phyloP scores from a whole-genome alignment of 1,140 invertebrate genomes.

The Leucophenga varia region DNA sequence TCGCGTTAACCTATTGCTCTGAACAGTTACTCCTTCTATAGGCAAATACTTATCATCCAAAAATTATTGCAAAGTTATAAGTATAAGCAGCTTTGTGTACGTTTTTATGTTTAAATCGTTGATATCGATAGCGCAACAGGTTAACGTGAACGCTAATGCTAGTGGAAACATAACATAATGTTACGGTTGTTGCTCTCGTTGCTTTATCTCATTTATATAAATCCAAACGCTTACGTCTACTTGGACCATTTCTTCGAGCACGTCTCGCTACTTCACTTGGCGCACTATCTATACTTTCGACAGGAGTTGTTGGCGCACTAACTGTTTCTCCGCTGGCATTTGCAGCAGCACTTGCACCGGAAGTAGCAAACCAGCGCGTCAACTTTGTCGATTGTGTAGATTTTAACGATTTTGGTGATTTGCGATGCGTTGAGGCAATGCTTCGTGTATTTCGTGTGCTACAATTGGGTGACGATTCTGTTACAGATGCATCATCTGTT shows the following conservation, averaged over 20 bases:
- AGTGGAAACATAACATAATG: too few relatives aligned
- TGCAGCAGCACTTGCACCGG: conserved; percentile 5
- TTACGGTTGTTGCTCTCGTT: too few relatives aligned
- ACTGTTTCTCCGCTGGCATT: conserved; percentile 22
- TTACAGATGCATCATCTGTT: conserved; percentile 24
- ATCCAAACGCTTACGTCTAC: conserved; percentile 33
- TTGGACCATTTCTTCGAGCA: conserved; percentile 22
- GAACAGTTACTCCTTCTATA: too few relatives aligned
- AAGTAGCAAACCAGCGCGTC: conserved; percentile 43
- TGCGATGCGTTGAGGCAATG: too few relatives aligned
- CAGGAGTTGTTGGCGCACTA: conserved; percentile 28
- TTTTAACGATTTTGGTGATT: conserved; percentile 36
- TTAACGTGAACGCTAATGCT: too few relatives aligned
- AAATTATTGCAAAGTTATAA: too few relatives aligned
- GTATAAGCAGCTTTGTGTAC: too few relatives aligned
- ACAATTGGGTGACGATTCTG: background rate
- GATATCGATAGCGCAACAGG: too few relatives aligned
- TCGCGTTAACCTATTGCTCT: too few relatives aligned
- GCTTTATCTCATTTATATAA: conserved; percentile 25
- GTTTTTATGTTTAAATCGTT: too few relatives aligned
- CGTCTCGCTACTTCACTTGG: conserved; percentile 13
- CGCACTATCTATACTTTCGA: conserved; percentile 18
- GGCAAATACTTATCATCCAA: too few relatives aligned
- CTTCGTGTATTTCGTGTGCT: conserved; percentile 1
- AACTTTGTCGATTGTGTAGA: conserved; percentile 42